Percentiles rank a stretch among this genome's conserved stretches.
Evolutionary conservation across 2,888 invertebrate genomes (phyloP).

Genomic region (Drosophila picticornis): DNA sequence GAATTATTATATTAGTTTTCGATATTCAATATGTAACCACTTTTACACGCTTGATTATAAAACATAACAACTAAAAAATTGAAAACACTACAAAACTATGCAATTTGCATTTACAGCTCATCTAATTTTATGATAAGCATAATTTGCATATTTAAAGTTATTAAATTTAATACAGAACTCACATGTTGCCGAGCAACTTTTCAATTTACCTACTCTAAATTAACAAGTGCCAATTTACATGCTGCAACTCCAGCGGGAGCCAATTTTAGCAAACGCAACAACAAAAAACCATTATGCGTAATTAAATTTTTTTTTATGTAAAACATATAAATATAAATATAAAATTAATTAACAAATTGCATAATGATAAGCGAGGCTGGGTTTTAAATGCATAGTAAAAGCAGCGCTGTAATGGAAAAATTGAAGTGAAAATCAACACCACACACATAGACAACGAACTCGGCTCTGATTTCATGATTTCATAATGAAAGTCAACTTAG

Average conservation of each 20-base stretch:
- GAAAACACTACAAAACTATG: neutral
- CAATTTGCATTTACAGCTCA: conserved; percentile 12
- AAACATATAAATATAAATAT: conserved; percentile 4
- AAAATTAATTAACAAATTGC: conserved; percentile 73
- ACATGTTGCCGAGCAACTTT: conserved; percentile 11
- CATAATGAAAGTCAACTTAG: conserved; percentile 74
- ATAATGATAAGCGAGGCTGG: conserved; percentile 61
- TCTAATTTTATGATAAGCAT: conserved; percentile 12
- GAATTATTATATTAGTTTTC: conserved; percentile 5
- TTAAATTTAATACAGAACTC: conserved; percentile 19
- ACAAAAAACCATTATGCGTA: conserved; percentile 41
- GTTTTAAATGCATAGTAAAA: conserved; percentile 24
- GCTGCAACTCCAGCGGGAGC: neutral
- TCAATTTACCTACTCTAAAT: conserved; percentile 66
- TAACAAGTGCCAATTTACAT: conserved; percentile 69
- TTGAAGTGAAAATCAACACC: conserved; percentile 51
- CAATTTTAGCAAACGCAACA: conserved; percentile 34
- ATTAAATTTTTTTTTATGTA: conserved; percentile 21
- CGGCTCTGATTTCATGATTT: conserved; percentile 59
- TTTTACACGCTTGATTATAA: conserved; percentile 17
- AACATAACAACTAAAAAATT: conserved; percentile 3
- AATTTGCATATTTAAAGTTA: conserved; percentile 35
- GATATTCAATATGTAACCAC: conserved; percentile 15
- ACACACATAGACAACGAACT: conserved; percentile 8
- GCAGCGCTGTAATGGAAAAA: conserved; percentile 37